Conservation (phyloP, 2,888 invertebrate species). For the Cheilosia pagana region DNA sequence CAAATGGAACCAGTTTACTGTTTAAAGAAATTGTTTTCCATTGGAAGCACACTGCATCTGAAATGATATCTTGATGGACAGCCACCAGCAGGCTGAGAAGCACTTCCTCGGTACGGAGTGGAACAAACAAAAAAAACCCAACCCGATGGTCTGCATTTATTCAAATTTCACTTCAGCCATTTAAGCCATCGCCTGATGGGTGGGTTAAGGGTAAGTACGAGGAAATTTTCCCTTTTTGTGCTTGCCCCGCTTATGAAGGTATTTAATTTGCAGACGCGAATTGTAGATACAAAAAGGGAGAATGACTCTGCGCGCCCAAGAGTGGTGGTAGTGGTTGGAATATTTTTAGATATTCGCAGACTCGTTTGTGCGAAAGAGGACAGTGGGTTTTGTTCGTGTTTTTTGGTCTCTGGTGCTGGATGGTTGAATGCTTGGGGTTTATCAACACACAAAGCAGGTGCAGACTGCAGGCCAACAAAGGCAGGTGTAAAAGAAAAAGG, state of each 20-base stretch:
- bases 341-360: constrained; percentile 16
- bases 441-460: constrained; percentile 33
- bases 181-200: constrained; percentile 7
- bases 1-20: constrained; percentile 33
- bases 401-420: neutral
- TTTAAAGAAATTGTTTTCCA: constrained; percentile 9
- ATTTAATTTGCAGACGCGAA: constrained; percentile 33
- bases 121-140: constrained; percentile 9
- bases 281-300: neutral
- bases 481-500: constrained; percentile 46
- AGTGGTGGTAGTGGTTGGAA: constrained; percentile 3
- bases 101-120: neutral
- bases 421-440: constrained; percentile 33
- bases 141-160: constrained; percentile 46
- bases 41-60: constrained; percentile 1
- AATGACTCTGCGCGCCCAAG: constrained; percentile 10
- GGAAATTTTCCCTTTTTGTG: neutral
- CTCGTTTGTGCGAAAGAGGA: neutral
- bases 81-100: neutral
- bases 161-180: constrained; percentile 44
- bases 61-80: constrained; percentile 55
- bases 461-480: constrained; percentile 10
- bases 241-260: neutral
- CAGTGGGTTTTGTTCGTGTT: neutral
- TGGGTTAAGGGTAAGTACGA: constrained; percentile 29